These are phyloP conservation scores for Ophioninae sp. DNA, from an alignment of 2,888 invertebrate genomes.

Conservation along the genomic window DNA sequence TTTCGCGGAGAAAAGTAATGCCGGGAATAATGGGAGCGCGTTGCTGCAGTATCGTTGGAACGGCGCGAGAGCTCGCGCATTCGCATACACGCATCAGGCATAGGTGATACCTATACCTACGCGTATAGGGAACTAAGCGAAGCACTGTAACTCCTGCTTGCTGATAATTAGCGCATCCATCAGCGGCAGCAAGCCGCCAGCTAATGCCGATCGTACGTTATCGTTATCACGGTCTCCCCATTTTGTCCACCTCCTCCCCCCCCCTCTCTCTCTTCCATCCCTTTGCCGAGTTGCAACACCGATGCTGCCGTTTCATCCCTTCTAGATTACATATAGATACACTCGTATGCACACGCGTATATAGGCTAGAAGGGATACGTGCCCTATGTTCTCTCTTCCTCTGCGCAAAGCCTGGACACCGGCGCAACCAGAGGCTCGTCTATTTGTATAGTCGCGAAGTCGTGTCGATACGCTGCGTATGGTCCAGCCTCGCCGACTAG, in stretches of 20 bases:
- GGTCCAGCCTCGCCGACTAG: conserved; percentile 20
- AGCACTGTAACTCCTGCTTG: conserved; percentile 81
- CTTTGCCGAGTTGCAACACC: conserved; percentile 56
- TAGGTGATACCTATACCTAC: not conserved
- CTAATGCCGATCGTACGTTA: conserved; percentile 82
- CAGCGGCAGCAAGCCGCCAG: conserved; percentile 80
- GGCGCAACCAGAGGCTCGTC: conserved; percentile 47
- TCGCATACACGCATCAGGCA: not conserved
- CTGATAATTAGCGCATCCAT: conserved; percentile 82
- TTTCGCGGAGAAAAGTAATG: conserved; percentile 29
- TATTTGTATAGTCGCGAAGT: conserved; percentile 49
- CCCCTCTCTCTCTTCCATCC: conserved; percentile 45
- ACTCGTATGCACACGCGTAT: not conserved
- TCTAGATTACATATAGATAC: conserved; percentile 3
- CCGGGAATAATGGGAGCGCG: conserved; percentile 34
- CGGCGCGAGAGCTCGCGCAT: conserved; percentile 11
- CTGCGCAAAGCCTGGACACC: conserved; percentile 3
- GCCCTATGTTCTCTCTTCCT: conserved; percentile 51
- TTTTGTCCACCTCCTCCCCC: conserved; percentile 74
- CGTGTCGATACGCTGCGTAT: conserved; percentile 53
- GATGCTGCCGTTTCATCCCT: conserved; percentile 58
- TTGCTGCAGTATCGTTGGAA: conserved; percentile 8
- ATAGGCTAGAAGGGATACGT: conserved; percentile 3
- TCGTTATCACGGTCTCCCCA: conserved; percentile 81
- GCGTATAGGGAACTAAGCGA: conserved; percentile 66